phyloP scores from a whole-genome alignment of 2,113 vertebrate genomes.

The zebrafish (Danio rerio) region GRCz12tu NC_133196.1:14241001-14241500 shows the following conservation, averaged over 20 bases:
- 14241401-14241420: slow-evolving; percentile 10
- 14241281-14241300: slow-evolving; percentile 51
- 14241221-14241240: slow-evolving; percentile 51
- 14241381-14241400: background rate
- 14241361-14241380: background rate
- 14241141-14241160: slow-evolving; percentile 52
- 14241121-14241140: slow-evolving; percentile 70
- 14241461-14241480: background rate
- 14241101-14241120: slow-evolving; percentile 64
- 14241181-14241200: slow-evolving; percentile 59
- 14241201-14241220: slow-evolving; percentile 52
- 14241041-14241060: slow-evolving; percentile 74
- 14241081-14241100: slow-evolving; percentile 71
- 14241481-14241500: background rate
- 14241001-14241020: slow-evolving; percentile 26
- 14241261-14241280: slow-evolving; percentile 25
- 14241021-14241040: slow-evolving; percentile 33
- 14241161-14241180: slow-evolving; percentile 54
- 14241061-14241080: slow-evolving; percentile 77
- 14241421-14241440: background rate
- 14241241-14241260: slow-evolving; percentile 35
- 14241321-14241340: slow-evolving; percentile 49
- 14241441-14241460: background rate
- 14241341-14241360: background rate
- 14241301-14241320: slow-evolving; percentile 58